phyloP scores from a whole-genome alignment of 1,140 invertebrate genomes.

The Antheraea mylitta region DNA sequence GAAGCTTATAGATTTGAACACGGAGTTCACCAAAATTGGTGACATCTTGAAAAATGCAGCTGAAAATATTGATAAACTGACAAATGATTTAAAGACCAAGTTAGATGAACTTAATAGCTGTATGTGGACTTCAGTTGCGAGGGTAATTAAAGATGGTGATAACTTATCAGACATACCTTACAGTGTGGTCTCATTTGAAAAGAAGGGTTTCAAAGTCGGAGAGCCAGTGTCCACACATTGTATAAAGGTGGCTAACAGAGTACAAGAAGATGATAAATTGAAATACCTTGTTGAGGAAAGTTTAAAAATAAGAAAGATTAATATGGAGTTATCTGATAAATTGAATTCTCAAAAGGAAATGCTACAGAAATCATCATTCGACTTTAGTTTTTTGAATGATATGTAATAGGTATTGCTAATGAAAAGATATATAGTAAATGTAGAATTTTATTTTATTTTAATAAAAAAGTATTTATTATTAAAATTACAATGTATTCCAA shows the following conservation, averaged over 20 bases:
- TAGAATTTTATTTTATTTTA: no score
- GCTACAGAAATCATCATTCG: slow-evolving; percentile 45
- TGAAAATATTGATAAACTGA: slow-evolving; percentile 58
- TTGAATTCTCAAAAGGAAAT: slow-evolving; percentile 51
- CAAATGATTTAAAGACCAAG: slow-evolving; percentile 34
- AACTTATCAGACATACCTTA: slow-evolving; percentile 58
- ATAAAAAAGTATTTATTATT: no score
- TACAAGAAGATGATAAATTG: slow-evolving; percentile 42
- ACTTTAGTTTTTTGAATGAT: slow-evolving; percentile 64
- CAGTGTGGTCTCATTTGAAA: slow-evolving; percentile 66
- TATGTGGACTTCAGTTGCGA: slow-evolving; percentile 61
- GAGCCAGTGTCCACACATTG: slow-evolving; percentile 50
- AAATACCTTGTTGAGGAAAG: slow-evolving; percentile 66
- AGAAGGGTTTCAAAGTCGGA: slow-evolving; percentile 65
- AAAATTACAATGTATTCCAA: no score
- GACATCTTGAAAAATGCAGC: slow-evolving; percentile 58
- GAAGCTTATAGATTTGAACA: slow-evolving; percentile 67
- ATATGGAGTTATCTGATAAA: slow-evolving; percentile 50
- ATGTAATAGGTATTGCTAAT: not conserved
- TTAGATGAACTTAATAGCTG: slow-evolving; percentile 54
- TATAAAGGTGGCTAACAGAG: slow-evolving; percentile 38
- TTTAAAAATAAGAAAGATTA: slow-evolving; percentile 55
- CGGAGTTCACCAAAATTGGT: slow-evolving; percentile 63
- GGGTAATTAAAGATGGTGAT: slow-evolving; percentile 49
- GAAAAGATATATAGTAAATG: not conserved